Conservation (phyloP, 2,113 vertebrate genomes). For the Pan paniscus region DNA sequence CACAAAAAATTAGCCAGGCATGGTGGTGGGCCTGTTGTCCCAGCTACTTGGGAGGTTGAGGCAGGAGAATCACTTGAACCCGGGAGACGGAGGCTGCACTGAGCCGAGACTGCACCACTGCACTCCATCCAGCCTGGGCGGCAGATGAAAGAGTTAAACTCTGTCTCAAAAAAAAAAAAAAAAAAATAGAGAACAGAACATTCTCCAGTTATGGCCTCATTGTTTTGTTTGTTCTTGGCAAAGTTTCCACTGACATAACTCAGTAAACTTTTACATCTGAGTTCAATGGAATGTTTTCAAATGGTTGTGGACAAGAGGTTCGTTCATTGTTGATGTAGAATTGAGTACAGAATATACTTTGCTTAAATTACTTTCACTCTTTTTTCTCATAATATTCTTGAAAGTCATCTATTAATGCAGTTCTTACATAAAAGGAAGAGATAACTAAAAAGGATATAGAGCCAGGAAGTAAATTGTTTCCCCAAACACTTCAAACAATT, state of each 20-base stretch:
- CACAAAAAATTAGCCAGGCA: too few relatives aligned
- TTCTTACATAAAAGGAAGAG: constrained; percentile 27
- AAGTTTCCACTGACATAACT: neutral
- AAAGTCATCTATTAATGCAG: neutral
- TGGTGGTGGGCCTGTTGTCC: too few relatives aligned
- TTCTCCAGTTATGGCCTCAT: neutral
- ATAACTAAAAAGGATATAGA: neutral
- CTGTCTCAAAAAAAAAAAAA: too few relatives aligned
- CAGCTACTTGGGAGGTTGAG: too few relatives aligned
- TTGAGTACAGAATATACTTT: neutral
- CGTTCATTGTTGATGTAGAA: neutral
- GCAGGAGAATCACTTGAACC: too few relatives aligned
- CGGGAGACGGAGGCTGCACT: too few relatives aligned
- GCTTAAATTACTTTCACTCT: neutral
- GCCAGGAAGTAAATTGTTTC: neutral
- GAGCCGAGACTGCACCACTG: too few relatives aligned
- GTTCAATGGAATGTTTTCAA: neutral
- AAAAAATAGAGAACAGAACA: neutral
- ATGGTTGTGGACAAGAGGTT: neutral
- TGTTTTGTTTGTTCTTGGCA: constrained; percentile 26
- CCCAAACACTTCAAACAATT: neutral
- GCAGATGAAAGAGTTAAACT: too few relatives aligned
- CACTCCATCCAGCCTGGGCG: too few relatives aligned
- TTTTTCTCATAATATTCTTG: constrained; percentile 31
- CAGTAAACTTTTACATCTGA: neutral